These are phyloP conservation scores for Passer montanus DNA, from an alignment of 2,113 vertebrate genomes.

Conservation along the genomic window DNA sequence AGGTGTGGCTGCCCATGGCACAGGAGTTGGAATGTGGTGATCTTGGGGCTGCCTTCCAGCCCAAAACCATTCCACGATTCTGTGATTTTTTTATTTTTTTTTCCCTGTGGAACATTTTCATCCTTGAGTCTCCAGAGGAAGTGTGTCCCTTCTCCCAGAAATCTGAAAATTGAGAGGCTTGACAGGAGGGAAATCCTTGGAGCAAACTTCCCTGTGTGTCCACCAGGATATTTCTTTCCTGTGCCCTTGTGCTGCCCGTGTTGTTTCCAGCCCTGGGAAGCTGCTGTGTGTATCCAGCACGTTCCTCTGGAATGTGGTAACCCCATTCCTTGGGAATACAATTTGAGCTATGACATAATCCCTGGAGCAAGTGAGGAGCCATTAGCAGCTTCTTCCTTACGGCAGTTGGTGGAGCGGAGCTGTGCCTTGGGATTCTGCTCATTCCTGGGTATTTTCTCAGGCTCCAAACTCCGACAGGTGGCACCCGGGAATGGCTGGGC, in stretches of 20 bases:
- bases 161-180: background rate
- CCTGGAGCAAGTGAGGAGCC: constrained; percentile 69
- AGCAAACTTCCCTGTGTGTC: background rate
- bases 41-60: background rate
- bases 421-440: constrained; percentile 61
- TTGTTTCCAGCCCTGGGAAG: background rate
- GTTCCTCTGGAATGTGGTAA: constrained; percentile 41
- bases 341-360: constrained; percentile 70
- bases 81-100: background rate
- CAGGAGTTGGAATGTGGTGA: background rate
- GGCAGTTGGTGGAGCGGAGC: constrained; percentile 52
- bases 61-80: background rate
- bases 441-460: constrained; percentile 72
- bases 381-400: constrained; percentile 72
- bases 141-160: background rate
- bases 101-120: fast-evolving
- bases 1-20: background rate
- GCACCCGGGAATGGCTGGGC: background rate
- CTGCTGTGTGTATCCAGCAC: background rate
- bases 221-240: background rate
- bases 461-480: constrained; percentile 60
- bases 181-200: background rate
- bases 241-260: background rate
- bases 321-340: constrained; percentile 66
- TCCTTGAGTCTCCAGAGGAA: background rate